These are phyloP conservation scores for Chrysoperla carnea DNA, from an alignment of 1,140 invertebrate species.

Conservation along the genomic window DNA sequence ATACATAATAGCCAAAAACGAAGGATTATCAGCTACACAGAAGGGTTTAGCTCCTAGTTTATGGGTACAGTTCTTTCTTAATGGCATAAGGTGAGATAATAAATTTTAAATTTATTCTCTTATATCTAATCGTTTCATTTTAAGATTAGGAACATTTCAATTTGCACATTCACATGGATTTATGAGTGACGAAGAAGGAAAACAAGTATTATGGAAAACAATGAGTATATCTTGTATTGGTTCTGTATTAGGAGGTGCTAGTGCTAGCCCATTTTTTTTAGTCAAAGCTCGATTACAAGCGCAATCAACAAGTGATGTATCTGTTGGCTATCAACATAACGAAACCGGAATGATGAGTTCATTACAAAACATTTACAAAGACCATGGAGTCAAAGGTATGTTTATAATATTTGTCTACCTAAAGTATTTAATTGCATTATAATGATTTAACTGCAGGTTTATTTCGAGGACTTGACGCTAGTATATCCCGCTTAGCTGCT, in stretches of 20 bases:
- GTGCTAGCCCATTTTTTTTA: constrained; percentile 69
- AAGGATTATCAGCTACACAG: constrained; percentile 57
- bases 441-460: too few relatives aligned
- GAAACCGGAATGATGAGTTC: constrained; percentile 51
- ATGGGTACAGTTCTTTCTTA: constrained; percentile 34
- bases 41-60: constrained; percentile 78
- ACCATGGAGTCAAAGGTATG: constrained; percentile 32
- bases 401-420: too few relatives aligned
- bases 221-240: constrained; percentile 47
- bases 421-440: too few relatives aligned
- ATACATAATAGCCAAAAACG: constrained; percentile 34
- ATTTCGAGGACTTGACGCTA: constrained; percentile 59
- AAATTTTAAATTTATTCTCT: too few relatives aligned
- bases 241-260: constrained; percentile 53
- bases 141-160: constrained; percentile 58
- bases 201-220: constrained; percentile 47
- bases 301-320: constrained; percentile 54
- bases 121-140: background rate
- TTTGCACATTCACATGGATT: constrained; percentile 49
- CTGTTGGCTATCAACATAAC: constrained; percentile 75
- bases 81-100: constrained; percentile 19
- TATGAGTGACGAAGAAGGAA: constrained; percentile 48
- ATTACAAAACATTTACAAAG: constrained; percentile 42
- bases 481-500: constrained; percentile 58
- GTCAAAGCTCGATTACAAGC: constrained; percentile 83